Base-by-base conservation (phyloP, 2,888 invertebrate species). In the Desoria tigrina region DNA sequence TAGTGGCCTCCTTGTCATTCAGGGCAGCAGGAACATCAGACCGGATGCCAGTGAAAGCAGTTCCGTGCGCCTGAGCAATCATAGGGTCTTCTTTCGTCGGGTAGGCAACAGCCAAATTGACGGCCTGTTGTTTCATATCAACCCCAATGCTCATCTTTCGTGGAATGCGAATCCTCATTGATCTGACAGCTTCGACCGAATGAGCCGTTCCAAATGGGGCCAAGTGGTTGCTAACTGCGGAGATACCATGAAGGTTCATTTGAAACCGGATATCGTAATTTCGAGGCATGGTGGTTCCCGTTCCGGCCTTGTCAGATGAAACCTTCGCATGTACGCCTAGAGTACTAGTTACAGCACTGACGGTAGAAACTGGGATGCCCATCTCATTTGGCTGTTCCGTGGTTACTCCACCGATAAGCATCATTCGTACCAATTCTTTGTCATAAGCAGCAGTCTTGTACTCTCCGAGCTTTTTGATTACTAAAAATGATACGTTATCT, bases 61-160 rank as follows among this genome's bases (percentile, higher is more conserved):
- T 70, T 49, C 74, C 68, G 63, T 75, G 75, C 50, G 68, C 66
- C 67, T 69, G 66, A 59, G 64, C 66, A 42, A 72, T 42, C 27
- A 68, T 23, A 14, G 75, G 75, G 56, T 75, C 71, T 23, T 69
- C 74, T 56, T 75, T 71, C 24, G 68, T 75, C 39, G 75, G 75
- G 9, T 69, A 63, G 32, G 68, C 56, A 58, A 65, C 51, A 28
- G 62, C 69, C 50, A 71, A 68, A 66, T 70, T 74, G 51, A 75
- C 37, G 39, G 71, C 53, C 21, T 67, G 62, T 66, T 71, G 68
- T 62, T 73, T 73, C 53, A 65, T 28, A 65, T 75, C 74, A 56
- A 75, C 32, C 16, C 71, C 72, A 24, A 74, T 58, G 63, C 65
- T 71, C 63, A 74, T 50, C 21, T 75, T 39, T 51, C 75, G 68